Percentiles rank a stretch among this genome's conserved stretches.
These are phyloP conservation scores for Heteromormyrus szaboi DNA, from an alignment of 2,797 vertebrate genomes.

Conservation along the genomic window DNA sequence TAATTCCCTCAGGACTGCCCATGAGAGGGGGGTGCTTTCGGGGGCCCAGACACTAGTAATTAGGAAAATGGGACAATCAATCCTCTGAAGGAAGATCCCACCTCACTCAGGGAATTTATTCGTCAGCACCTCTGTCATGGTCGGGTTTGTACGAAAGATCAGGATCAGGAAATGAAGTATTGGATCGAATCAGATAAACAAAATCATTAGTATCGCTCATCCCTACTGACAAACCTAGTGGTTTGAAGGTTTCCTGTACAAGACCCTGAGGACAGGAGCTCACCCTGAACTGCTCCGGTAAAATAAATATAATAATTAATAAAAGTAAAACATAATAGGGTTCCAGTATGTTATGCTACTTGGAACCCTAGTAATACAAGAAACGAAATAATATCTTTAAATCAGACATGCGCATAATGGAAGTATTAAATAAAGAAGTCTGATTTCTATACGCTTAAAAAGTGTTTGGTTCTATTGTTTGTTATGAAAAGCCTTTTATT, in stretches of 20 bases:
- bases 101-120: neutral
- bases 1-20: neutral
- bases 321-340: neutral
- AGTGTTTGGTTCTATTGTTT: neutral
- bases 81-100: neutral
- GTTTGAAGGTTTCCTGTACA: neutral
- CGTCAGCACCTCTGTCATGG: neutral
- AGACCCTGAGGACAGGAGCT: neutral
- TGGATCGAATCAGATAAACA: neutral
- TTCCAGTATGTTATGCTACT: neutral
- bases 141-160: neutral
- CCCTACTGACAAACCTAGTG: neutral
- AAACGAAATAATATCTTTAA: neutral
- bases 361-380: neutral
- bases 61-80: neutral
- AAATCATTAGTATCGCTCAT: neutral
- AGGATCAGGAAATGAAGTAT: neutral
- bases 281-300: neutral
- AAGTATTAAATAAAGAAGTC: neutral
- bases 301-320: neutral
- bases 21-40: neutral
- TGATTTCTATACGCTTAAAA: neutral
- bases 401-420: neutral
- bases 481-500: conserved; percentile 6
- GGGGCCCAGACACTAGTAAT: neutral